phyloP scores from a whole-genome alignment of 2,888 invertebrate genomes.

The Allophyes oxyacanthae region DNA sequence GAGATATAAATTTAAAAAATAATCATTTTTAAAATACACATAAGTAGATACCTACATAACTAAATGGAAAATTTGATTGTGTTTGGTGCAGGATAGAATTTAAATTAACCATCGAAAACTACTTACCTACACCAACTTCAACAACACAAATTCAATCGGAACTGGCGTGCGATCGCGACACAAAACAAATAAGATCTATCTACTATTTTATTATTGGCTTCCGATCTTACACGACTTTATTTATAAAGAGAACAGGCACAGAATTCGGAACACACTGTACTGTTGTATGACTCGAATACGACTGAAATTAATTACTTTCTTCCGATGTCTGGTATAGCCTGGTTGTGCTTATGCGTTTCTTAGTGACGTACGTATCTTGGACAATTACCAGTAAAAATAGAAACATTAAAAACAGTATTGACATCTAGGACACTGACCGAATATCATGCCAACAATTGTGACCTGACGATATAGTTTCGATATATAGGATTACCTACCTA shows the following conservation, averaged over 20 bases:
- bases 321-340: conserved; percentile 71
- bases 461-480: conserved; percentile 53
- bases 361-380: conserved; percentile 80
- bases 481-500: conserved; percentile 32
- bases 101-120: conserved; percentile 5
- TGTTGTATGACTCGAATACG: conserved; percentile 74
- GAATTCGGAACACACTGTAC: conserved; percentile 77
- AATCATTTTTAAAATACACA: too few relatives aligned
- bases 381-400: conserved; percentile 87
- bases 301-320: conserved; percentile 85
- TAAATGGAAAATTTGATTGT: too few relatives aligned
- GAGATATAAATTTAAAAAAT: too few relatives aligned
- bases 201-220: conserved; percentile 69
- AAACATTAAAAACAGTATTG: conserved; percentile 79
- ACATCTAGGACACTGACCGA: conserved; percentile 85
- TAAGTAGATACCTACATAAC: too few relatives aligned
- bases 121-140: conserved; percentile 46
- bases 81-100: not conserved
- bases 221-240: conserved; percentile 72
- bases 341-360: conserved; percentile 65
- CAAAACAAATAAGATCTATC: conserved; percentile 63
- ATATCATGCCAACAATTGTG: conserved; percentile 81
- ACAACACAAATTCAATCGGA: conserved; percentile 30
- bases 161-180: conserved; percentile 55
- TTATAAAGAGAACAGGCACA: conserved; percentile 72